A percentile compares a stretch with the other conserved stretches of the same genome.
Conservation (phyloP, 2,113 vertebrate species). For the Osmerus eperlanus region DNA sequence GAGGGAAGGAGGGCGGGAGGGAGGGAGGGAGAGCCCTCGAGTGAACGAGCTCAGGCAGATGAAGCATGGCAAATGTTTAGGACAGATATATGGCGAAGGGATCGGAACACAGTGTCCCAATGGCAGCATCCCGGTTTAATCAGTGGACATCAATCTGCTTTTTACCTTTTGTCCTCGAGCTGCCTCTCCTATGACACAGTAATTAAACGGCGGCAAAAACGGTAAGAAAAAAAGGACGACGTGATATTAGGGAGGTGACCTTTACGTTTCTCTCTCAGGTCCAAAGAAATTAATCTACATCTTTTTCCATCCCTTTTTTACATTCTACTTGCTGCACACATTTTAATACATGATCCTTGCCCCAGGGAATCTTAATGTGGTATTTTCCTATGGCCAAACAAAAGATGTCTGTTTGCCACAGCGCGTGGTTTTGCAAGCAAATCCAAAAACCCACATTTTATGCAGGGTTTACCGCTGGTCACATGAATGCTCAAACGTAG, state of each 20-base stretch:
- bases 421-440: too few species aligned
- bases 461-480: too few species aligned
- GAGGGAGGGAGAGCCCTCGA: conserved; percentile 5
- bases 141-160: background rate
- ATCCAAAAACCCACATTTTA: too few species aligned
- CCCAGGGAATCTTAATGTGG: too few species aligned
- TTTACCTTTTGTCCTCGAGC: background rate
- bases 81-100: background rate
- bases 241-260: background rate
- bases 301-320: background rate
- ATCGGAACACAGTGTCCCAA: background rate
- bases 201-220: background rate
- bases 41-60: background rate
- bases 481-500: too few species aligned
- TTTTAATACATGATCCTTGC: background rate
- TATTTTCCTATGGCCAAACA: background rate
- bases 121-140: background rate
- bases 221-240: background rate
- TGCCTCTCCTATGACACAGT: background rate
- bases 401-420: background rate
- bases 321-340: background rate
- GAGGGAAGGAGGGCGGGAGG: conserved; percentile 11
- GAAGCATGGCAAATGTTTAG: background rate
- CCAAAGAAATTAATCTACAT: background rate
- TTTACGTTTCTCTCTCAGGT: background rate